phyloP scores from a whole-genome alignment of 2,113 vertebrate species.

The Neogobius melanostomus region DNA sequence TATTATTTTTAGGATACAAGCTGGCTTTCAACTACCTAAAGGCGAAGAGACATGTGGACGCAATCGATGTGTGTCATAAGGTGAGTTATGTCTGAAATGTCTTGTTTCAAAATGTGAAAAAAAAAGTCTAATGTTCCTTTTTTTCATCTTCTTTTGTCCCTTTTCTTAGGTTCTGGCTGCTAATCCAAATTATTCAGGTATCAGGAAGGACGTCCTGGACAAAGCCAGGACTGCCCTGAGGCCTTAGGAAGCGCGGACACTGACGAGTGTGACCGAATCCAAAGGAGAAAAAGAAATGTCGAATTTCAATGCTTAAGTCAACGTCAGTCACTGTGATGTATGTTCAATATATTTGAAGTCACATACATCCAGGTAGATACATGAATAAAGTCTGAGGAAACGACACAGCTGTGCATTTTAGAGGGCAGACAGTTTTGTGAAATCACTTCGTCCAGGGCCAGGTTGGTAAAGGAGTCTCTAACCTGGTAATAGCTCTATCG shows the following conservation, averaged over 20 bases:
- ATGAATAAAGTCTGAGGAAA: no score
- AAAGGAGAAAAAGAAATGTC: not conserved
- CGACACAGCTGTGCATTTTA: no score
- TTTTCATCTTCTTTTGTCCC: not conserved
- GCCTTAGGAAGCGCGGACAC: conserved; percentile 59
- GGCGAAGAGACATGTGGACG: conserved; percentile 92
- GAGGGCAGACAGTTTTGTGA: no score
- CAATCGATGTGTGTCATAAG: conserved; percentile 94
- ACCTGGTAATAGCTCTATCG: no score
- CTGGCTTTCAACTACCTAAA: conserved; percentile 98
- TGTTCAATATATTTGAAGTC: not conserved
- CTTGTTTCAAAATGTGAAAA: not conserved
- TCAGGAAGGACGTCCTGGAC: conserved; percentile 96
- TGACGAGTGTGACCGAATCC: conserved; percentile 11
- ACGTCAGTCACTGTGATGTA: not conserved
- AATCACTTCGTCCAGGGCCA: no score
- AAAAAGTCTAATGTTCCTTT: conserved; percentile 10
- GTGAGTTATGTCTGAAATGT: conserved; percentile 67
- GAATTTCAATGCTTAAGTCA: not conserved
- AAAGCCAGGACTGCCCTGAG: conserved; percentile 90
- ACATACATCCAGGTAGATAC: not conserved
- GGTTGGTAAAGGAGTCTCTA: no score
- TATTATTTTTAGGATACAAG: conserved; percentile 87
- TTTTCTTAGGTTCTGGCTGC: conserved; percentile 84
- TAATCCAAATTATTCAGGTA: conserved; percentile 93